Evolutionary conservation across 2,797 vertebrate species (phyloP).

Genomic region (Karalla daura): DNA sequence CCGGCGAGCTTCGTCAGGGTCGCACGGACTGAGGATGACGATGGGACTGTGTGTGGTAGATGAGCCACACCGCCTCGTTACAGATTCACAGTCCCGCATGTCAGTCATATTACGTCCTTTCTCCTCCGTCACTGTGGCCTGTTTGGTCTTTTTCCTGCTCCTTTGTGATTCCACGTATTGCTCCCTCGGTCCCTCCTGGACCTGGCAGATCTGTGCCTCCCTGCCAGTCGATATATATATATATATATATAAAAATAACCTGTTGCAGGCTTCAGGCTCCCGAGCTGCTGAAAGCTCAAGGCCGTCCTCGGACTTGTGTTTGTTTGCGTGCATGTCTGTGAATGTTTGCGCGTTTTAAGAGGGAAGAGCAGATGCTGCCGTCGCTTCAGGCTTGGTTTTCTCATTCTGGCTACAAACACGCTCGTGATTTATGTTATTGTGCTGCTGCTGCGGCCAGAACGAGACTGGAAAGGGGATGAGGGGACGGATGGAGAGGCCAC

Average conservation of each 20-base stretch:
- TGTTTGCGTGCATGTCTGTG: conserved; percentile 51
- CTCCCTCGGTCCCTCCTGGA: conserved; percentile 24
- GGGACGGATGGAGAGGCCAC: conserved; percentile 5
- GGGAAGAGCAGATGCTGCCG: conserved; percentile 55
- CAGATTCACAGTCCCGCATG: too few relatives aligned
- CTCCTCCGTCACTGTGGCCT: background rate
- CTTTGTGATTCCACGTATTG: conserved; percentile 1
- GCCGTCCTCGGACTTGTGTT: conserved; percentile 41
- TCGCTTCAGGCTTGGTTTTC: conserved; percentile 73
- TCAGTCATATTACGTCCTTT: background rate
- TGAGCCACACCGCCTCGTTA: too few relatives aligned
- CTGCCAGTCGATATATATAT: conserved; percentile 58
- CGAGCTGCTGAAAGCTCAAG: conserved; percentile 70
- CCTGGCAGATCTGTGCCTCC: conserved; percentile 22
- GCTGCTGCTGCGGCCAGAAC: conserved; percentile 60
- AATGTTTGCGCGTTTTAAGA: conserved; percentile 50
- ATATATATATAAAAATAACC: conserved; percentile 68
- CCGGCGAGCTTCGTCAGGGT: too few relatives aligned
- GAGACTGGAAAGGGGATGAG: conserved; percentile 23
- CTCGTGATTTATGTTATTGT: conserved; percentile 74
- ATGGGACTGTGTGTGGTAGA: too few relatives aligned
- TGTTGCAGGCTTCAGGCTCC: conserved; percentile 35
- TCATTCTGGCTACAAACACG: conserved; percentile 69
- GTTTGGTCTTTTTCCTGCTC: background rate
- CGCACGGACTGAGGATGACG: too few relatives aligned